Conservation (phyloP, 2,797 vertebrate species). For the Sciurus vulgaris region DNA sequence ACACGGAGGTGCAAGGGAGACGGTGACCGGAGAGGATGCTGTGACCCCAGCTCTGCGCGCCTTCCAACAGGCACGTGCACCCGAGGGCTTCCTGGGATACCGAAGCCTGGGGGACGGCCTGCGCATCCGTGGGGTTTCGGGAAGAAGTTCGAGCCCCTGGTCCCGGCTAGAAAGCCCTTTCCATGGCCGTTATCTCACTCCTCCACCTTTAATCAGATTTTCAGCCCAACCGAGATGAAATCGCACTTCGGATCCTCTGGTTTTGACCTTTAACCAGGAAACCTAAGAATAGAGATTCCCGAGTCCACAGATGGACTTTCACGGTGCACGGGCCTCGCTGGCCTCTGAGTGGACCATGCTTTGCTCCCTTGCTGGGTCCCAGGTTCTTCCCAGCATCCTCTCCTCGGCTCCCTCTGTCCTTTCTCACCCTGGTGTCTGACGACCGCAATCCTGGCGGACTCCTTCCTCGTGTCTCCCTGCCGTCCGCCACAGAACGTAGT, state of each 20-base stretch:
- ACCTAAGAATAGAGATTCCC: slow-evolving; percentile 46
- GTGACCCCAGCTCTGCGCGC: neutral
- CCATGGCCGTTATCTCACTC: neutral
- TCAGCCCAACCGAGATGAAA: slow-evolving; percentile 35
- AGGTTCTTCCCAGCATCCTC: slow-evolving; percentile 36
- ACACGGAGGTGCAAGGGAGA: neutral
- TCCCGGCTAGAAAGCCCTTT: neutral
- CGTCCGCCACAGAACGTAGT: neutral
- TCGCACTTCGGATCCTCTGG: neutral
- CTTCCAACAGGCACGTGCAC: neutral
- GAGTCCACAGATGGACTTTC: slow-evolving; percentile 49
- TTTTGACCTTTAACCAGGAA: slow-evolving; percentile 51
- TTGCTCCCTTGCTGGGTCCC: neutral
- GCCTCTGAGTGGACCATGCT: slow-evolving; percentile 23
- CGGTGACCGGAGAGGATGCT: neutral
- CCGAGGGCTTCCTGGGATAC: neutral
- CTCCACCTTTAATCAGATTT: neutral
- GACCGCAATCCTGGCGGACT: slow-evolving; percentile 8
- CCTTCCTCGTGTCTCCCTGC: slow-evolving; percentile 39
- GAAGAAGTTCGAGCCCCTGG: neutral
- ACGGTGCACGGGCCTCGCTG: slow-evolving; percentile 23
- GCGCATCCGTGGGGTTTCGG: neutral
- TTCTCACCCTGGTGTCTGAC: neutral
- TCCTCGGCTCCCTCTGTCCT: neutral
- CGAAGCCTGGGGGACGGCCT: neutral